Percentiles rank a stretch among this genome's conserved stretches.
Evolutionary conservation across 2,113 vertebrate species (phyloP).

Genomic region (Labrus mixtus): DNA sequence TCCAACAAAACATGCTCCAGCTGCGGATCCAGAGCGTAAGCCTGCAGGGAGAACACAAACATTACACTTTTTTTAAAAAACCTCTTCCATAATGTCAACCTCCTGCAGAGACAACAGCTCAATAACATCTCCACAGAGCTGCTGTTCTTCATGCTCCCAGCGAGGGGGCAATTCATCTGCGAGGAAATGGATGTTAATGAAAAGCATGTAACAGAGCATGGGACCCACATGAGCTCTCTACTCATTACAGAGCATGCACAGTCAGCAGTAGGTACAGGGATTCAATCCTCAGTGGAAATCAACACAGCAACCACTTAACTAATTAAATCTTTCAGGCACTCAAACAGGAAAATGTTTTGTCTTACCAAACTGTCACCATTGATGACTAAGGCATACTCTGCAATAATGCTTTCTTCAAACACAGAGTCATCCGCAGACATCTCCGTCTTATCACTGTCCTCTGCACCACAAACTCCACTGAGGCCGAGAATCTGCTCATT

Average conservation of each 20-base stretch:
- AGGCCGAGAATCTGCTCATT: constrained; percentile 79
- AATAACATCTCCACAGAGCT: constrained; percentile 11
- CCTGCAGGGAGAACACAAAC: constrained; percentile 62
- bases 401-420: constrained; percentile 80
- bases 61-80: constrained; percentile 38
- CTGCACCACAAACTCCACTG: constrained; percentile 66
- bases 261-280: constrained; percentile 30
- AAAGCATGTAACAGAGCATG: constrained; percentile 53
- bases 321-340: constrained; percentile 3
- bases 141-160: constrained; percentile 10
- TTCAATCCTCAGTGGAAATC: constrained; percentile 17
- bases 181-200: constrained; percentile 72
- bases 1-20: constrained; percentile 84
- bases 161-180: constrained; percentile 42
- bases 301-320: constrained; percentile 16
- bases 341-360: neutral
- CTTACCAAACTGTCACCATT: constrained; percentile 87
- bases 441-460: constrained; percentile 68
- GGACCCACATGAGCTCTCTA: constrained; percentile 50
- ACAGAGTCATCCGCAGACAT: constrained; percentile 70
- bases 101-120: constrained; percentile 33
- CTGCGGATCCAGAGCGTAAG: constrained; percentile 83
- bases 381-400: constrained; percentile 85
- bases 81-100: constrained; percentile 6
- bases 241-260: constrained; percentile 54